Conservation (phyloP, 2,113 vertebrate genomes). For the Chloropsis cyanopogon region DNA sequence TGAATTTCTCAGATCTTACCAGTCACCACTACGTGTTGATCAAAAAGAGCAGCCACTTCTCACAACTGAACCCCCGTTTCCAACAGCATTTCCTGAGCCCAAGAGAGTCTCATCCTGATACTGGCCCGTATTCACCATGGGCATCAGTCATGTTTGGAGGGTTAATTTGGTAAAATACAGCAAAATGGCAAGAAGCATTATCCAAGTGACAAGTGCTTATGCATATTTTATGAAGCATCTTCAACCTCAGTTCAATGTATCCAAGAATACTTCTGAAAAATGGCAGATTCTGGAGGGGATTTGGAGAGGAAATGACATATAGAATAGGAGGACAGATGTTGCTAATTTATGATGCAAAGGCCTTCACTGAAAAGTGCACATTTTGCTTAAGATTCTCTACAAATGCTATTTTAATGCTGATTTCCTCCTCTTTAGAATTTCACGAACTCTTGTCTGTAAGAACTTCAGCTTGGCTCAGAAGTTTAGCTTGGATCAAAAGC, state of each 20-base stretch:
- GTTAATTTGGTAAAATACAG: conserved; percentile 7
- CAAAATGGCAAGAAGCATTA: neutral
- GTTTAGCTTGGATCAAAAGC: conserved; percentile 58
- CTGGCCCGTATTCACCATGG: neutral
- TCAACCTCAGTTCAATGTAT: conserved; percentile 45
- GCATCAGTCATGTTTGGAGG: neutral
- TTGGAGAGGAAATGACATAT: conserved; percentile 63
- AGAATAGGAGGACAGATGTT: conserved; percentile 64
- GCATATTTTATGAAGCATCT: conserved; percentile 65
- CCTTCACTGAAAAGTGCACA: conserved; percentile 46
- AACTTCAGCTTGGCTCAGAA: conserved; percentile 63
- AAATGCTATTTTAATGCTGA: conserved; percentile 58
- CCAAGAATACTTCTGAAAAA: conserved; percentile 61
- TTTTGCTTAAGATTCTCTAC: conserved; percentile 61
- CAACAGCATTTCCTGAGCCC: neutral
- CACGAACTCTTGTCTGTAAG: conserved; percentile 42
- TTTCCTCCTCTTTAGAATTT: conserved; percentile 65
- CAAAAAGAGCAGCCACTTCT: neutral
- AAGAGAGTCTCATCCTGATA: fast-evolving
- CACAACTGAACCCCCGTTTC: neutral
- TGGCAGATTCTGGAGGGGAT: conserved; percentile 50
- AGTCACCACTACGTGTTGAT: no score
- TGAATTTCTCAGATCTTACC: neutral
- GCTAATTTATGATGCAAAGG: conserved; percentile 61
- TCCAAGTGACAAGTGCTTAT: conserved; percentile 18